phyloP scores from a whole-genome alignment of 2,113 vertebrate genomes.

The Tursiops truncatus region DNA sequence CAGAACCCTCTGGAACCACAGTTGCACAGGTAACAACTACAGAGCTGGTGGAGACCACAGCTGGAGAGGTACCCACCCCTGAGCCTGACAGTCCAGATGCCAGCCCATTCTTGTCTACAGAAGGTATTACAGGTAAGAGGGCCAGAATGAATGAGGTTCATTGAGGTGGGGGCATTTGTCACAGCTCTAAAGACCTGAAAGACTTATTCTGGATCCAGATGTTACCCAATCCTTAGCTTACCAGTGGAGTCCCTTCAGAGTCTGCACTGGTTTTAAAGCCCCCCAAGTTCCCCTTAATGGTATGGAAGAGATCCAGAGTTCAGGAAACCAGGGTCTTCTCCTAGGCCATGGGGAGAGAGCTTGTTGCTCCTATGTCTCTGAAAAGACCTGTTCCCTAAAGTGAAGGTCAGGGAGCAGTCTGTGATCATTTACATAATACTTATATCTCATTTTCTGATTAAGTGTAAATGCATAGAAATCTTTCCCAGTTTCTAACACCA shows the following conservation, averaged over 20 bases:
- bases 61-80: background rate
- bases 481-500: background rate
- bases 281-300: background rate
- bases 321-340: background rate
- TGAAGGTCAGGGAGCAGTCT: background rate
- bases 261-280: background rate
- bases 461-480: background rate
- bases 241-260: background rate
- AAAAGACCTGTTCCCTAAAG: background rate
- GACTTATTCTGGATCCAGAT: background rate
- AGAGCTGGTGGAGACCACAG: background rate
- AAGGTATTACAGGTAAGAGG: constrained; percentile 59
- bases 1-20: background rate
- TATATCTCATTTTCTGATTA: background rate
- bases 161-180: background rate
- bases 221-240: background rate
- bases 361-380: background rate
- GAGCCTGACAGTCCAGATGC: constrained; percentile 10
- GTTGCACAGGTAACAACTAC: background rate
- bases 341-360: background rate
- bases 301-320: background rate
- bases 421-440: background rate
- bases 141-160: background rate
- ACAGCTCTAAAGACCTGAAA: background rate
- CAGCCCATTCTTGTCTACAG: constrained; percentile 7